Percentiles rank a stretch among this genome's conserved stretches.
Evolutionary conservation across 2,113 vertebrate genomes (phyloP).

Genomic region (Daubentonia madagascariensis): DNA sequence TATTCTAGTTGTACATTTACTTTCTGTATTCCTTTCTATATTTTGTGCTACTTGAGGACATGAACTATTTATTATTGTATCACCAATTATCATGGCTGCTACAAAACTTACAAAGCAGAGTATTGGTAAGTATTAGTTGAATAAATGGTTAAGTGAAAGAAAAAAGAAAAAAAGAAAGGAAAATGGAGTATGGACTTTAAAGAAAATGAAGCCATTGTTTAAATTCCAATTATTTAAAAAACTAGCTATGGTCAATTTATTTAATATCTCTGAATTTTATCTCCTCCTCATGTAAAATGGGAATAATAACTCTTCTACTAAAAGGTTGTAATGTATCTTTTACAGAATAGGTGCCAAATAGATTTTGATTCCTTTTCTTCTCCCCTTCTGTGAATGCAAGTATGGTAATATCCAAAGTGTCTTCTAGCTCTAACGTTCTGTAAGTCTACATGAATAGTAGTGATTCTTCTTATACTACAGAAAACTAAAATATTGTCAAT

Average conservation of each 20-base stretch:
- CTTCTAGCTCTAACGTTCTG: neutral
- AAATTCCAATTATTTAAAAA: neutral
- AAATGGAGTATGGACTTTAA: rapidly evolving
- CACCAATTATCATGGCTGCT: neutral
- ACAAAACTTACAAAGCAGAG: neutral
- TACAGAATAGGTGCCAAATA: neutral
- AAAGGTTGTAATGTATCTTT: neutral
- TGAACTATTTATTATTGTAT: neutral
- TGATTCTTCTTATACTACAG: neutral
- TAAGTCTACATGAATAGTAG: neutral
- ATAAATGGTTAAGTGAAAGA: neutral
- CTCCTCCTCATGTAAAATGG: neutral
- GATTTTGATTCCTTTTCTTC: neutral
- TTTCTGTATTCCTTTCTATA: neutral
- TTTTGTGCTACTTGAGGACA: neutral
- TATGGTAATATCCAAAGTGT: neutral
- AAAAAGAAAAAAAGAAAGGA: neutral
- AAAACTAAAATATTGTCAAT: neutral
- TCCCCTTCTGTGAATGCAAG: neutral
- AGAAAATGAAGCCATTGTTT: neutral
- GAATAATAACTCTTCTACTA: neutral
- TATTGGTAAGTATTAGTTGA: neutral
- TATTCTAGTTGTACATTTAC: neutral
- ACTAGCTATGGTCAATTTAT: neutral
- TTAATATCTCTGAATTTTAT: neutral